Percentiles rank a stretch among this genome's conserved stretches.
These are phyloP conservation scores for Callyntrura guangdongensis DNA, from an alignment of 2,888 invertebrate genomes.

Conservation along the genomic window DNA sequence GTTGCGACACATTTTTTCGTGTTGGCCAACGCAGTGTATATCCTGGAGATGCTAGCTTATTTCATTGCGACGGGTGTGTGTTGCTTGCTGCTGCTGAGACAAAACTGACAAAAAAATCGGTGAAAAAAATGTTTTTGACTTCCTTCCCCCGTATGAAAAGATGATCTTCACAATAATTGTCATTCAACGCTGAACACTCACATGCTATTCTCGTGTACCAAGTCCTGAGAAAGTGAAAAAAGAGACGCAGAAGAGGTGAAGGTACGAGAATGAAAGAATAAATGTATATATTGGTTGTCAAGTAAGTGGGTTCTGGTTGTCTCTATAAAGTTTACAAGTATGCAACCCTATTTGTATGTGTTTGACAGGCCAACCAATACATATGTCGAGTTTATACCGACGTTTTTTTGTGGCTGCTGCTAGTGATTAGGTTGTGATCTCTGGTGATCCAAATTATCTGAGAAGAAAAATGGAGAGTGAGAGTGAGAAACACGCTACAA, in stretches of 20 bases:
- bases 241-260: background rate
- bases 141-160: too few relatives aligned
- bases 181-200: background rate
- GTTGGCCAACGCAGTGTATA: too few relatives aligned
- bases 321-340: background rate
- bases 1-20: too few relatives aligned
- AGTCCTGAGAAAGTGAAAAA: background rate
- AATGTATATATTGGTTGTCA: background rate
- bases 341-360: background rate
- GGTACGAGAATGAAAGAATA: background rate
- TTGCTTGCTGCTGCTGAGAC: too few relatives aligned
- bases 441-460: constrained; percentile 16
- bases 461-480: constrained; percentile 1
- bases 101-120: too few relatives aligned
- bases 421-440: background rate
- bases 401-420: background rate
- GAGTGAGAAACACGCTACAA: constrained; percentile 5
- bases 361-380: background rate
- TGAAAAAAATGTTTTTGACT: too few relatives aligned
- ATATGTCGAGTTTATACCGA: background rate
- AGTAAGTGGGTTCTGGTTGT: too few relatives aligned
- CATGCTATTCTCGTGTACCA: background rate
- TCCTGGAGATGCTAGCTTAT: too few relatives aligned
- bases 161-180: too few relatives aligned
- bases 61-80: too few relatives aligned